Evolutionary conservation across 2,113 vertebrate species (phyloP).

Genomic region (Eudyptes chrysolophus): DNA sequence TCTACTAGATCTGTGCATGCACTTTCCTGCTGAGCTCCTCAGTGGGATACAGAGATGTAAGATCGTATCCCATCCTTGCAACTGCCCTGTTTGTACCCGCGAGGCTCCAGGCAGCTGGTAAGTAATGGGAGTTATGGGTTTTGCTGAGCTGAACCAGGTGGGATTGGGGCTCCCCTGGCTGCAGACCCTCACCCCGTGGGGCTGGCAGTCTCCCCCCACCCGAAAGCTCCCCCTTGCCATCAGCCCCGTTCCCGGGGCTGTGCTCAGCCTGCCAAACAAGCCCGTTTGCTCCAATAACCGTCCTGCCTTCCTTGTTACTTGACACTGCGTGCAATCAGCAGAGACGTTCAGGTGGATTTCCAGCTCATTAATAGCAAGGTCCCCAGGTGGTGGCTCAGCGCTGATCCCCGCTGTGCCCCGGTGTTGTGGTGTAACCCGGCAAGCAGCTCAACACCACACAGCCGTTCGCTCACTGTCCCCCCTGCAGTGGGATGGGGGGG

Average conservation of each 20-base stretch:
- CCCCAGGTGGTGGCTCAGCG: background rate
- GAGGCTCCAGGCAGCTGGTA: background rate
- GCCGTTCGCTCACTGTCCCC: no score
- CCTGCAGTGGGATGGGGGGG: no score
- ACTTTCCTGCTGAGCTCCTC: background rate
- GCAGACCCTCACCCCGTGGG: background rate
- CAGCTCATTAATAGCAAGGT: background rate
- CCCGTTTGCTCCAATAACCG: accelerated
- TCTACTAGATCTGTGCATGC: background rate
- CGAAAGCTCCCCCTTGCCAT: background rate
- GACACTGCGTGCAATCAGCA: accelerated
- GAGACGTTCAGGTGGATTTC: background rate
- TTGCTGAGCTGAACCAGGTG: background rate
- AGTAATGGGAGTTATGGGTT: background rate
- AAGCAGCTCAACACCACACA: no score
- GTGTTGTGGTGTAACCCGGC: no score
- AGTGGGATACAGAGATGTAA: background rate
- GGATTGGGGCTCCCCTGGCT: background rate
- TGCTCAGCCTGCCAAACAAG: accelerated
- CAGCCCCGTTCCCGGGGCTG: background rate
- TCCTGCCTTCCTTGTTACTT: background rate
- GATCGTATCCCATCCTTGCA: background rate
- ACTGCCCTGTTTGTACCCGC: accelerated
- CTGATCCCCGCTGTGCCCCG: background rate
- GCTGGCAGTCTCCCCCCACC: background rate